Base-by-base conservation (phyloP, 1,140 invertebrate genomes). In the Atopsyche davidsoni region DNA sequence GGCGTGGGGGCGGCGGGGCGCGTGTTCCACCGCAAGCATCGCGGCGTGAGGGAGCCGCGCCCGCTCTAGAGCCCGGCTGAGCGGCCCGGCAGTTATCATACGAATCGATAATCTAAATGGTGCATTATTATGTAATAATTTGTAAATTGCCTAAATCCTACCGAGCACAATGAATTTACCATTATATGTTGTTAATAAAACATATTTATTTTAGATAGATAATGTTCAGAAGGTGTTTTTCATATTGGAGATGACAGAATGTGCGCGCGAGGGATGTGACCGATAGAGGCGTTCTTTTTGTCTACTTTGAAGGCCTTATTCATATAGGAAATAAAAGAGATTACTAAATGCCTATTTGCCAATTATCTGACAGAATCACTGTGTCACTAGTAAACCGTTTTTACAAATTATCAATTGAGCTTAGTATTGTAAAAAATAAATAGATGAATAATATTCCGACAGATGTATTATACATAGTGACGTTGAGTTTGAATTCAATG, bases 41-140 rank as follows among this genome's bases (percentile, higher is more conserved):
- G 70, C 64, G 70, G 70, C 62, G 69, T 68, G 62, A 66, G 69
- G 68, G 68, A 55, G 23, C 22, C 13, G 62, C 62, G 57, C 51
- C 52, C 53, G 6, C 4, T 39, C 3, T 38, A 23, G 42, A 24
- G 31, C 35, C 41, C 18, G 23, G 7, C 14, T 14, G 7, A 36
- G 35, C 23, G 34, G 25, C 47, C 22, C 40, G 32, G 22, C 22
- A 32, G 11, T 40, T 51, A 52, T 52, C 43, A 43, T 40, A 43
- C 46, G 49, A 51, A 49, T 44, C 36, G 50, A 57, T 57, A 57
- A 58, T 53, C 48, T 51, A 53, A 53, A 58, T 58, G 57, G 57
- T 58, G 57, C 57, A 58, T 49, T 47, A 58, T 55, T 58, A 40
- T 55, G 49, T 55, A 58, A 58, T 55, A 55, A 52, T 49, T 58